These are phyloP conservation scores for Drosophila ficusphila DNA, from an alignment of 1,140 invertebrate species.

Conservation along the genomic window DNA sequence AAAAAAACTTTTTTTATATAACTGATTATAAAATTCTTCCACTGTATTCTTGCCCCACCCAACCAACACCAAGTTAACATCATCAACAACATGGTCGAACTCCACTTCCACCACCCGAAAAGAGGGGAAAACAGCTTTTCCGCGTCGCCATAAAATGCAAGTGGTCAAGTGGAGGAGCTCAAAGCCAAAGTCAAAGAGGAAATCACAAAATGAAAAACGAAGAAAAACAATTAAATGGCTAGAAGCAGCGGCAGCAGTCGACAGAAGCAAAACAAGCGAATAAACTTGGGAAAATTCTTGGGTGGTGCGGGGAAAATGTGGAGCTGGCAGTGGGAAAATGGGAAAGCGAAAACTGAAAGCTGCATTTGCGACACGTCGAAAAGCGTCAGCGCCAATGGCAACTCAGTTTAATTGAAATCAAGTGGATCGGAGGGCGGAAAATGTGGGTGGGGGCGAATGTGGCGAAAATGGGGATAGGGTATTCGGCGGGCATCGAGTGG, in stretches of 20 bases:
- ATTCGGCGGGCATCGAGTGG: not conserved
- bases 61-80: slow-evolving; percentile 57
- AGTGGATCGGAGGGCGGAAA: slow-evolving; percentile 28
- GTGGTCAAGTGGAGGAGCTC: slow-evolving; percentile 59
- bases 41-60: slow-evolving; percentile 29
- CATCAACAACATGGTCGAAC: slow-evolving; percentile 75
- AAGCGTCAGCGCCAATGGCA: slow-evolving; percentile 70
- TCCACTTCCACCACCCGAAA: not conserved
- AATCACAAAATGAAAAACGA: slow-evolving; percentile 76
- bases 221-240: slow-evolving; percentile 80
- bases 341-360: slow-evolving; percentile 45
- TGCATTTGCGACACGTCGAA: slow-evolving; percentile 79
- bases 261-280: slow-evolving; percentile 72
- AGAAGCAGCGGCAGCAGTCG: slow-evolving; percentile 50
- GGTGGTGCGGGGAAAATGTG: not conserved
- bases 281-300: slow-evolving; percentile 55
- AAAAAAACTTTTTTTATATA: not conserved
- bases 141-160: slow-evolving; percentile 80
- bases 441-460: not conserved
- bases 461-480: not conserved
- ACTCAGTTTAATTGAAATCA: slow-evolving; percentile 83
- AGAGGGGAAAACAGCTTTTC: slow-evolving; percentile 73
- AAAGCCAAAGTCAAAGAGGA: slow-evolving; percentile 37
- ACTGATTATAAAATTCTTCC: not conserved
- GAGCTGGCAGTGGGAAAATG: not conserved